phyloP scores from a whole-genome alignment of 2,797 vertebrate genomes.

The Lateolabrax maculatus region DNA sequence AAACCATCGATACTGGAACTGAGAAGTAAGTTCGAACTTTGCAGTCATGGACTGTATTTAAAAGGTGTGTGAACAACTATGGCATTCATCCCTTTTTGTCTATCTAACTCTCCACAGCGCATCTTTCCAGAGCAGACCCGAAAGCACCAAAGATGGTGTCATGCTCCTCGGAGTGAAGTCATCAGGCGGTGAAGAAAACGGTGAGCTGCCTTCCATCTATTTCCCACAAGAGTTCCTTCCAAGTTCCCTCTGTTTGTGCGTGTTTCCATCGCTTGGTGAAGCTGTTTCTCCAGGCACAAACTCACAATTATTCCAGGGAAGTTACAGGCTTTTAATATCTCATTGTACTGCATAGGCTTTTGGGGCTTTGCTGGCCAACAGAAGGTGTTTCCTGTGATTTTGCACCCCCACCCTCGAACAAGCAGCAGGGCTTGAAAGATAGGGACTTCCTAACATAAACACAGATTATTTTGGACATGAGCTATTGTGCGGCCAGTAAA shows the following conservation, averaged over 20 bases:
- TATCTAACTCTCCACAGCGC: constrained; percentile 66
- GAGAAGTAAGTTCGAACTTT: constrained; percentile 78
- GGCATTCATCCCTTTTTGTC: not conserved
- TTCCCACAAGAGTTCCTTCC: constrained; percentile 48
- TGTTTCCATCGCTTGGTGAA: constrained; percentile 41
- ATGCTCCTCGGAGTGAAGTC: constrained; percentile 96
- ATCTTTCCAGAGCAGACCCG: constrained; percentile 87
- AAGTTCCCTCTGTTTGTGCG: constrained; percentile 39
- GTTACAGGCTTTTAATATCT: constrained; percentile 83
- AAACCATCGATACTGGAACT: constrained; percentile 77
- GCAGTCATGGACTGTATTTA: not conserved
- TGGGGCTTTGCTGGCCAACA: constrained; percentile 57
- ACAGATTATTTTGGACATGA: constrained; percentile 77
- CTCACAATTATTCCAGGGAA: constrained; percentile 73
- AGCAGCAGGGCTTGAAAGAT: constrained; percentile 81
- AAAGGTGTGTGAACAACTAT: not conserved
- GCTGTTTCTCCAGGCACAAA: constrained; percentile 60
- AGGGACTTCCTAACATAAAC: constrained; percentile 83
- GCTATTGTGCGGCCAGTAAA: constrained; percentile 80
- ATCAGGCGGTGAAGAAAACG: constrained; percentile 87
- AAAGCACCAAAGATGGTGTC: constrained; percentile 93
- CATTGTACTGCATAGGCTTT: constrained; percentile 76
- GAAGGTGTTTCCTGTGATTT: constrained; percentile 90
- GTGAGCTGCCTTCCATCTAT: constrained; percentile 82
- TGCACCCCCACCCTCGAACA: constrained; percentile 67